Percentiles rank a stretch among this genome's conserved stretches.
Conservation (phyloP, 2,797 vertebrate genomes). For the Sebastes oblongus region DNA sequence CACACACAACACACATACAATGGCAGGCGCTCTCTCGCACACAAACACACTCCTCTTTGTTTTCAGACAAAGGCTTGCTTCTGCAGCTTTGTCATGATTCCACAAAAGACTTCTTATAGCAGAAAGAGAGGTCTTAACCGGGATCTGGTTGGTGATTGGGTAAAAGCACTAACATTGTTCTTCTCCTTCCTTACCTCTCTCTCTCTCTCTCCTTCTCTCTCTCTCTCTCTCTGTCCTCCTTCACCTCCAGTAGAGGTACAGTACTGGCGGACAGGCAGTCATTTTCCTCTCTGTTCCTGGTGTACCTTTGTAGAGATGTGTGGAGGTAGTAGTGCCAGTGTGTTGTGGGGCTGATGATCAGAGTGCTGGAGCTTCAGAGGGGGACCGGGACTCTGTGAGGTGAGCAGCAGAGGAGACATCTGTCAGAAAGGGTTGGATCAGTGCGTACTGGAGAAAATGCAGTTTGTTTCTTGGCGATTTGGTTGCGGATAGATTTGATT, state of each 20-base stretch:
- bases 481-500: neutral
- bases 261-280: conserved; percentile 23
- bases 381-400: conserved; percentile 17
- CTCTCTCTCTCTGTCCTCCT: neutral
- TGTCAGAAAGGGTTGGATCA: conserved; percentile 56
- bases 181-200: neutral
- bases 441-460: conserved; percentile 10
- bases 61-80: conserved; percentile 70
- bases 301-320: conserved; percentile 30
- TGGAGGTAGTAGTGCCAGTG: conserved; percentile 29
- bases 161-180: conserved; percentile 54
- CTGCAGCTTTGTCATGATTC: conserved; percentile 73
- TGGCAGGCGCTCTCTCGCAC: conserved; percentile 34
- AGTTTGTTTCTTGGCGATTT: neutral
- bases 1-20: conserved; percentile 34
- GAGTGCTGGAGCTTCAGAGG: conserved; percentile 35
- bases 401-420: conserved; percentile 45
- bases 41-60: conserved; percentile 73
- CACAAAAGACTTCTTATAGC: conserved; percentile 70
- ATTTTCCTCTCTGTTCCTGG: conserved; percentile 30
- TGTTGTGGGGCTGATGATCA: conserved; percentile 60
- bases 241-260: conserved; percentile 40
- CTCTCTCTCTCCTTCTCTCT: neutral
- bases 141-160: conserved; percentile 65
- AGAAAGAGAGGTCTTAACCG: conserved; percentile 69